Evolutionary conservation across 2,113 vertebrate genomes (phyloP), one percentile per base, ranked within the genome.

Genomic region (Emberiza fucata): DNA sequence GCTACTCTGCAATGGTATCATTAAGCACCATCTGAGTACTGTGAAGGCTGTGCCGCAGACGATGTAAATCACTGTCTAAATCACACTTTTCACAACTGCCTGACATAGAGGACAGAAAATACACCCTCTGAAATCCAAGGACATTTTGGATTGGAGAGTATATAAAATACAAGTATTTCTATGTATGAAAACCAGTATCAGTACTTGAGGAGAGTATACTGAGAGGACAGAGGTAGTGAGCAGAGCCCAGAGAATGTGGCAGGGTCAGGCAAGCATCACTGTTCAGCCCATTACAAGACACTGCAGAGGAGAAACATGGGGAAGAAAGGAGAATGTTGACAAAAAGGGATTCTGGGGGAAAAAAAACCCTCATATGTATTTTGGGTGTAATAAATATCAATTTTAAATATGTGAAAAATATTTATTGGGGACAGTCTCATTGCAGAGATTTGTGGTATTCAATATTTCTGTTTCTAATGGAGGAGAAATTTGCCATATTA

Each of bases 21-120:
- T 94, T 90, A 95, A 95, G 19, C 59, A 47, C 88, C 59, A 65
- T 83, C 90, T 92, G 90, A 94, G 71, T 63, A 77, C 82, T 59
- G 42, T 80, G 56, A 63, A 87, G 21, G 40, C 81, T 95, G 60
- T 60, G 68, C 29, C 35, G 56, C 14, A 23, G 39, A 33, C 42
- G 9, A 86, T 63, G 23, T 63, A 83, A 90, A 90, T 76, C 48
- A 69, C 40, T 61, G 14, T 66, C 91, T 93, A 92, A 56, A 70
- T 88, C 71, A 50, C 7, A 20, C 29, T 73, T 93, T 86, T 42
- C 79, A 70, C 45, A 77, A 35, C 42, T 63, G 27, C 54, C 64
- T 86, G 48, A 77, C 57, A 47, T 1, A 90, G 47, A 83, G 54
- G 28, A 70, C 54, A 70, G 63, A 95, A 96, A 92, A 95, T 50